Base-by-base conservation (phyloP, 2,113 vertebrate species). In the Copsychus sechellarum region DNA sequence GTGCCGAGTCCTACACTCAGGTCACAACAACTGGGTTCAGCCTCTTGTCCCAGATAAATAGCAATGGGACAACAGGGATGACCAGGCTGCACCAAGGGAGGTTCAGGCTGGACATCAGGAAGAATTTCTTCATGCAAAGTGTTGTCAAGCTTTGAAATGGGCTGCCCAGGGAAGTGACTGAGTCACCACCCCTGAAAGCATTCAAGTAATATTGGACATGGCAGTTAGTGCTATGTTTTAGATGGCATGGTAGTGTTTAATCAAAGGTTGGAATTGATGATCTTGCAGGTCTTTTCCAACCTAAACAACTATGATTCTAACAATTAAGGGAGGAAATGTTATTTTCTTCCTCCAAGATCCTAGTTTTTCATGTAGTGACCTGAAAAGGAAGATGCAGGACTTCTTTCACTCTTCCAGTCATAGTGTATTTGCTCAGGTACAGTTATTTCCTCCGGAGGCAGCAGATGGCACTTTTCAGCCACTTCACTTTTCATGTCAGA, bases 381-480 rank as follows among this genome's bases (percentile, higher is more conserved):
- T 82, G 64, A 61, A 53, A 73, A 89, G 40, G 33, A 78, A 26
- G 11, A 11, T 14, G 17, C 56, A 71, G 11, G 29, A 54, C 5
- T 64, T 24, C 8, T 57, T 58, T 36, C 40, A 5, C 40, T 57
- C 50, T 61, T 76, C 20, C n/a, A 43, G 42, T 29, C 22, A 18
- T 2, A 11, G 22, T 61, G 25, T 2, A 0, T 19, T 31, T 67
- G n/a, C 24, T 60, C 40, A 69, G 31, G 31, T 64, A 28, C 43
- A 62, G 51, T 62, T 72, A 33, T 96, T 94, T 88, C 58, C 57
- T 48, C 24, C 2, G 0, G 36, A 90, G 76, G 88, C 97, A 97
- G 90, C 77, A 97, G 97, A 80, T 97, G 96, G 96, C 95, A 95
- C 67, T 91, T 93, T 94, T 95, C 72, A 96, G 86, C 92, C 83